Percentiles rank a stretch among this genome's conserved stretches.
These are phyloP conservation scores for Tinea trinotella DNA, from an alignment of 2,888 invertebrate species.

Conservation along the genomic window DNA sequence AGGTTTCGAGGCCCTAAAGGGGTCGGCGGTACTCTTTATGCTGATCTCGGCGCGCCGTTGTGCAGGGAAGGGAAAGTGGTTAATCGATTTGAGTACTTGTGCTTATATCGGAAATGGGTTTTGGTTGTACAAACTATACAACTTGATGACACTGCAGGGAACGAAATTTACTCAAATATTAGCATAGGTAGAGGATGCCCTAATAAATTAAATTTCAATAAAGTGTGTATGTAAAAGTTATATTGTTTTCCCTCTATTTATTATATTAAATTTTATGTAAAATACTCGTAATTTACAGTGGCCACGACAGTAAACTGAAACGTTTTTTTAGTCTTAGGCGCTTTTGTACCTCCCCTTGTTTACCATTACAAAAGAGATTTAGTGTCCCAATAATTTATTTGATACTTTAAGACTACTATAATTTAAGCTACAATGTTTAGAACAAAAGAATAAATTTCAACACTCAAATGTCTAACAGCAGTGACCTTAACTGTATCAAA, in stretches of 20 bases:
- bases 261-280: too few relatives aligned
- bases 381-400: too few relatives aligned
- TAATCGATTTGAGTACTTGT: constrained; percentile 35
- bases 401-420: too few relatives aligned
- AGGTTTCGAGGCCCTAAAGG: neutral
- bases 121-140: constrained; percentile 1
- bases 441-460: too few relatives aligned
- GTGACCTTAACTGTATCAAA: constrained; percentile 13
- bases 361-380: too few relatives aligned
- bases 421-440: too few relatives aligned
- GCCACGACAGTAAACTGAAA: too few relatives aligned
- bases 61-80: constrained; percentile 31
- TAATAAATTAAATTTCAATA: neutral
- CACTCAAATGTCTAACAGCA: neutral
- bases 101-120: constrained; percentile 4
- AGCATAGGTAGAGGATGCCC: neutral
- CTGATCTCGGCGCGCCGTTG: constrained; percentile 30
- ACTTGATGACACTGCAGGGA: constrained; percentile 6
- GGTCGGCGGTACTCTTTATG: constrained; percentile 24
- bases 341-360: too few relatives aligned
- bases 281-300: too few relatives aligned
- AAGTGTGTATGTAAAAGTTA: neutral
- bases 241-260: neutral
- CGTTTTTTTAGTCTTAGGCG: too few relatives aligned
- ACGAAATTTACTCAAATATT: constrained; percentile 8